These are phyloP conservation scores for Drosophila parabipectinata DNA, from an alignment of 1,140 invertebrate genomes.

Conservation along the genomic window DNA sequence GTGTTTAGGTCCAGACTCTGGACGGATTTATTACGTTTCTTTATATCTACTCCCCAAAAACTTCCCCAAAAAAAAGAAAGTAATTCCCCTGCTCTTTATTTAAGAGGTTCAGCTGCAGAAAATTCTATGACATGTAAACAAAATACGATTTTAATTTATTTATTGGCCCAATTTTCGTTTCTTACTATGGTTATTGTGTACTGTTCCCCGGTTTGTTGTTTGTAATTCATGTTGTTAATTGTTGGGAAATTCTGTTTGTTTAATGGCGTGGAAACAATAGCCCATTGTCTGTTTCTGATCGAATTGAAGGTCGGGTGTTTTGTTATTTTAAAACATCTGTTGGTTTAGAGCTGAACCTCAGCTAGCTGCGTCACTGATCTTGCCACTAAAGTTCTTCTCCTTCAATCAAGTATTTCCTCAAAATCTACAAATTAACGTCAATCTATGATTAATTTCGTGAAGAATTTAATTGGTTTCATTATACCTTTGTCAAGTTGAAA, in stretches of 20 bases:
- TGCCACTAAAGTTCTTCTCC: slow-evolving; percentile 1
- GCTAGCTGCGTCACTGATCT: too few relatives aligned
- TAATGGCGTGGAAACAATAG: slow-evolving; percentile 28
- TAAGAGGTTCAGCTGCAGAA: too few relatives aligned
- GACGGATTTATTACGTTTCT: too few relatives aligned
- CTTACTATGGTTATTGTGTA: slow-evolving; percentile 53
- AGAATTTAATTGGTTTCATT: too few relatives aligned
- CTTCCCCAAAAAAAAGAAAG: too few relatives aligned
- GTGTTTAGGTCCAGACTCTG: too few relatives aligned
- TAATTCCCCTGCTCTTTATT: too few relatives aligned
- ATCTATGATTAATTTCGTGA: slow-evolving; percentile 32
- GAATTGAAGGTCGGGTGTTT: slow-evolving; percentile 37
- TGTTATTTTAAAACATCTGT: slow-evolving; percentile 39
- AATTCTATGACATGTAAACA: too few relatives aligned
- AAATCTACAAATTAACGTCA: slow-evolving; percentile 54
- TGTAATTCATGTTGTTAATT: slow-evolving; percentile 59
- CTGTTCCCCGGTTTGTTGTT: slow-evolving; percentile 1
- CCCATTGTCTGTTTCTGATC: slow-evolving; percentile 13
- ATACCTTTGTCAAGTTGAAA: slow-evolving; percentile 9
- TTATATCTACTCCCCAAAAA: too few relatives aligned
- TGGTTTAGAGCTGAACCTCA: slow-evolving; percentile 14
- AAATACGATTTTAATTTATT: slow-evolving; percentile 66
- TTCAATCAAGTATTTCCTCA: slow-evolving; percentile 45
- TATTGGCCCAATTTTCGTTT: slow-evolving; percentile 61
- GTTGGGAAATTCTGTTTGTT: slow-evolving; percentile 59